Base-by-base conservation (phyloP, 1,140 invertebrate genomes). In the Metaphire vulgaris region DNA sequence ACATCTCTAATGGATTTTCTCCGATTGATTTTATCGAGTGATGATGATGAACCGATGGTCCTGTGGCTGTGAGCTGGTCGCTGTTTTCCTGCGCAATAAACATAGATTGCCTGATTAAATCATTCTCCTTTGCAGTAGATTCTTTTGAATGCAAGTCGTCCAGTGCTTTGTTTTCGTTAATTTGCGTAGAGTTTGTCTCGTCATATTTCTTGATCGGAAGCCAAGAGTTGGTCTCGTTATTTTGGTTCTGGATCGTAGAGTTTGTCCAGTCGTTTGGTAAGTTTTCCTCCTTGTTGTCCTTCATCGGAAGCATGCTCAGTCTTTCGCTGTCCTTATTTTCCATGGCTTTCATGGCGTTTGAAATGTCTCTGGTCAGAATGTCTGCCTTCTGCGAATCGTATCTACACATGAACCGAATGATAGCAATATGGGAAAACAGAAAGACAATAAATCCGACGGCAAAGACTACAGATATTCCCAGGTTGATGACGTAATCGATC, bases 401-500 rank as follows among this genome's bases (percentile, higher is more conserved):
- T 16, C n/a, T 30, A 32, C 75, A 72, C 14, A 76, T 33, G 16
- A 76, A 15, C 28, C 69, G 29, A 6, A 76, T 34, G 29, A 76
- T 28, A 6, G 69, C 16, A 30, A 29, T 33, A 56, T 76, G 71
- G 56, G 67, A 76, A 31, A 76, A 32, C 68, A 71, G 28, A 64
- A 76, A 76, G 16, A 56, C 31, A 29, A 76, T 2, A 29, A 76
- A 31, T 16, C 75, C 75, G 31, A 32, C 33, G 12, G 70, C 68
- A 31, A 71, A 76, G 26, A 76, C 68, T 15, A 64, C 1, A 34
- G 31, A n/a, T 16, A 28, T 72, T 12, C 70, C 28, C 0, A 33
- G 26, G 21, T 29, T 56, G 16, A 71, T 29, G 21, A 72, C 75
- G 69, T 73, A 72, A 41, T 76, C 69, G 12, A 69, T 30, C 16